phyloP scores from a whole-genome alignment of 1,140 invertebrate genomes.

The Drosophila sechellia region DNA sequence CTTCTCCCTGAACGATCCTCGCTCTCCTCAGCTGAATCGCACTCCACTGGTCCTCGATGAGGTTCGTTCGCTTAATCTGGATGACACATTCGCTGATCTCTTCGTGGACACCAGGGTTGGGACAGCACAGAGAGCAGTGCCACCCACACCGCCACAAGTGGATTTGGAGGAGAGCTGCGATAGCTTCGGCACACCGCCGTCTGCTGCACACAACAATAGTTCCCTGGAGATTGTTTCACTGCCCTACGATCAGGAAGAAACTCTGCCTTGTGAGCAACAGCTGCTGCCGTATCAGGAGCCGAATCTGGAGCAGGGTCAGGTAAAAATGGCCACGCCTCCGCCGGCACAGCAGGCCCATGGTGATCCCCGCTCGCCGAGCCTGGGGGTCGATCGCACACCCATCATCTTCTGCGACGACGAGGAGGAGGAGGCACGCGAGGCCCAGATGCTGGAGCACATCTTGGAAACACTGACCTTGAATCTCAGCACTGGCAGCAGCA shows the following conservation, averaged over 20 bases:
- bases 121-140: neutral
- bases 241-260: slow-evolving; percentile 65
- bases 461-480: slow-evolving; percentile 73
- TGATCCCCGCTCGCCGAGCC: slow-evolving; percentile 85
- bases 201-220: slow-evolving; percentile 47
- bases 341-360: neutral
- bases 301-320: slow-evolving; percentile 14
- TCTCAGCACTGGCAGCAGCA: slow-evolving; percentile 64
- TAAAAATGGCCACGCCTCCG: neutral
- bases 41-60: slow-evolving; percentile 84
- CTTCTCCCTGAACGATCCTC: slow-evolving; percentile 81
- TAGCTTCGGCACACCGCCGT: slow-evolving; percentile 13
- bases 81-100: slow-evolving; percentile 78
- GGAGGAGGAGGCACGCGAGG: slow-evolving; percentile 64
- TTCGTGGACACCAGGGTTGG: slow-evolving; percentile 73
- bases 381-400: slow-evolving; percentile 85
- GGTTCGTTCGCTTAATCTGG: slow-evolving; percentile 74
- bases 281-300: slow-evolving; percentile 8
- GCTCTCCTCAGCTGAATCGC: slow-evolving; percentile 85
- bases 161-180: slow-evolving; percentile 25
- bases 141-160: neutral
- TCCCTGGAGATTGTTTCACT: slow-evolving; percentile 65
- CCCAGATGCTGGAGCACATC: slow-evolving; percentile 75
- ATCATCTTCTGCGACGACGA: slow-evolving; percentile 84
- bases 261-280: slow-evolving; percentile 58